Percentiles rank a stretch among this genome's conserved stretches.
Evolutionary conservation across 2,888 invertebrate genomes (phyloP).

Genomic region (Rugalucina vietnamica): DNA sequence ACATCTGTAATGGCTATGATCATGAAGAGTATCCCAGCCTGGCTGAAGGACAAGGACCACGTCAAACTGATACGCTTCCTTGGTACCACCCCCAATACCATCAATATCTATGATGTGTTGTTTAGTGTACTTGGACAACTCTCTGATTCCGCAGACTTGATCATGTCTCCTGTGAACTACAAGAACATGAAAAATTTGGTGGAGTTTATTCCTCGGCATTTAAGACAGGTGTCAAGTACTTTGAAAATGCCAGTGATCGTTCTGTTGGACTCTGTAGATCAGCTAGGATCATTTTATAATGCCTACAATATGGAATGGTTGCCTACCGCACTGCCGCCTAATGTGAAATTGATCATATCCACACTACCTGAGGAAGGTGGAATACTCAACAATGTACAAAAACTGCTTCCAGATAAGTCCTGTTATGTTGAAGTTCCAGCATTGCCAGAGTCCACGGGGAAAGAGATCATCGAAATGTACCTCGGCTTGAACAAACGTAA

Average conservation of each 20-base stretch:
- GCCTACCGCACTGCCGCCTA: slow-evolving; percentile 73
- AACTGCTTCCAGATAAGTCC: slow-evolving; percentile 62
- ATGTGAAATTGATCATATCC: slow-evolving; percentile 77
- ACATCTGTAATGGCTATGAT: slow-evolving; percentile 79
- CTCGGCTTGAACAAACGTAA: slow-evolving; percentile 64
- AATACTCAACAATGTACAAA: slow-evolving; percentile 69
- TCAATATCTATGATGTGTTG: slow-evolving; percentile 72
- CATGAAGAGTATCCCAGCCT: slow-evolving; percentile 69
- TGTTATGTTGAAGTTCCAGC: slow-evolving; percentile 74
- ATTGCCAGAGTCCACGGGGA: slow-evolving; percentile 71
- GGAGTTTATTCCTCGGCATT: slow-evolving; percentile 73
- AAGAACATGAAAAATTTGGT: slow-evolving; percentile 67
- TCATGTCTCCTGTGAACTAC: slow-evolving; percentile 77
- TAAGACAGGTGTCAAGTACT: slow-evolving; percentile 68
- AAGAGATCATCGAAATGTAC: slow-evolving; percentile 72
- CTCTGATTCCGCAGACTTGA: slow-evolving; percentile 67
- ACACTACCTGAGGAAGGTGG: slow-evolving; percentile 73
- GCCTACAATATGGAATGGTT: slow-evolving; percentile 78
- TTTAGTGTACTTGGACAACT: slow-evolving; percentile 74
- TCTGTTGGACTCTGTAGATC: slow-evolving; percentile 80
- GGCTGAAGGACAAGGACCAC: slow-evolving; percentile 65
- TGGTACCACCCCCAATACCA: slow-evolving; percentile 73
- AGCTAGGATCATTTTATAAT: slow-evolving; percentile 69
- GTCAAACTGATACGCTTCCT: slow-evolving; percentile 71
- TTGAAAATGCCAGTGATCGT: slow-evolving; percentile 75